phyloP scores from a whole-genome alignment of 2,113 vertebrate genomes.

The Albula glossodonta region DNA sequence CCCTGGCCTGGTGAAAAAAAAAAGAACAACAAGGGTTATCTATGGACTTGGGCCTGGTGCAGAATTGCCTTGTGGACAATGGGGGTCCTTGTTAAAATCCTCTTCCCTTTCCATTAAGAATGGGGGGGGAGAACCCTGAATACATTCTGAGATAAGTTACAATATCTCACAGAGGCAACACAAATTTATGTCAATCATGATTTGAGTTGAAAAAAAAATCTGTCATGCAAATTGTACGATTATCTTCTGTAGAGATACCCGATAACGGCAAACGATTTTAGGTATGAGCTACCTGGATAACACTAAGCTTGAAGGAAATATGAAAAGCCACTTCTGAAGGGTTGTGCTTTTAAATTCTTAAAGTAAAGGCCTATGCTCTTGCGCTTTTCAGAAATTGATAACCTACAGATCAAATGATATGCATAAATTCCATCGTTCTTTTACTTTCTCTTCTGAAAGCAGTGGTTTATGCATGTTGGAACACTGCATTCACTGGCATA shows the following conservation, averaged over 20 bases:
- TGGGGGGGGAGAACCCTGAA: constrained; percentile 17
- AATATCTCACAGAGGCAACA: constrained; percentile 10
- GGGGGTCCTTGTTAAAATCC: constrained; percentile 63
- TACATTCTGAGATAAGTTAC: neutral
- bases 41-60: constrained; percentile 82
- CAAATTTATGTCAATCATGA: neutral
- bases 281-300: neutral
- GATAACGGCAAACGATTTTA: constrained; percentile 21
- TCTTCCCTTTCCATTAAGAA: constrained; percentile 45
- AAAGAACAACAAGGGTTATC: constrained; percentile 89
- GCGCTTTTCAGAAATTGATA: neutral
- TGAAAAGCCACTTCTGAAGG: neutral
- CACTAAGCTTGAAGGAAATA: neutral
- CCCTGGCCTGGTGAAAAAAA: constrained; percentile 78
- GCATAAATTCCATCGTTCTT: neutral
- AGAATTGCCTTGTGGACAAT: constrained; percentile 77
- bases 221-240: neutral
- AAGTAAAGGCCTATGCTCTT: neutral
- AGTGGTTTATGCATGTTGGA: neutral
- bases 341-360: no score
- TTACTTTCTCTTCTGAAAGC: neutral
- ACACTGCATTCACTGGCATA: neutral
- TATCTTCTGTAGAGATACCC: constrained; percentile 46
- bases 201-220: neutral
- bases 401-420: neutral